Conservation (phyloP, 2,113 vertebrate genomes). For the Chiloscyllium plagiosum region DNA sequence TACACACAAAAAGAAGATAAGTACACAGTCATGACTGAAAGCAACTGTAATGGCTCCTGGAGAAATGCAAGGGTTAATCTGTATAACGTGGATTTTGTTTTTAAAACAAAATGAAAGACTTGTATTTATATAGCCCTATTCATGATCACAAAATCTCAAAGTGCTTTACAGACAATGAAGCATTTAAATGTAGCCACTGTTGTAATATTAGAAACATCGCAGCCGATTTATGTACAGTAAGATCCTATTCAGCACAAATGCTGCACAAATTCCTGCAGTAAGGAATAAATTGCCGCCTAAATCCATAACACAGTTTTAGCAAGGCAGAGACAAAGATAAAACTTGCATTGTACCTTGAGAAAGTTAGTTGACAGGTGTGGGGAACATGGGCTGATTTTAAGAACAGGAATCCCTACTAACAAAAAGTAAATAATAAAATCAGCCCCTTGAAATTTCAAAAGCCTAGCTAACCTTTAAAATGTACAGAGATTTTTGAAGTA, state of each 20-base stretch:
- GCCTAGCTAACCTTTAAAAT: neutral
- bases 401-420: neutral
- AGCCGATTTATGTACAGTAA: neutral
- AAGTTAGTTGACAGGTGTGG: no score
- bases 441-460: slow-evolving; percentile 5
- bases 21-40: neutral
- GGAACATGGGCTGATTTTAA: neutral
- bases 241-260: neutral
- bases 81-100: neutral
- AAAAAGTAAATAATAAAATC: neutral
- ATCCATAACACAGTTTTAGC: neutral
- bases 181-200: neutral
- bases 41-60: neutral
- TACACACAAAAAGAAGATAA: neutral
- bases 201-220: neutral
- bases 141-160: neutral
- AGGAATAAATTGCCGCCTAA: neutral
- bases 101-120: neutral
- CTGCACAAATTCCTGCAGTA: no score
- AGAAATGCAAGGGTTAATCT: neutral
- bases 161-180: neutral
- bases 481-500: neutral
- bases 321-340: neutral
- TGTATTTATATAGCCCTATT: neutral
- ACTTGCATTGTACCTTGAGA: neutral